A percentile compares a stretch with the other conserved stretches of the same genome.
Conservation (phyloP, 2,113 vertebrate genomes). For the Heterochromis multidens region DNA sequence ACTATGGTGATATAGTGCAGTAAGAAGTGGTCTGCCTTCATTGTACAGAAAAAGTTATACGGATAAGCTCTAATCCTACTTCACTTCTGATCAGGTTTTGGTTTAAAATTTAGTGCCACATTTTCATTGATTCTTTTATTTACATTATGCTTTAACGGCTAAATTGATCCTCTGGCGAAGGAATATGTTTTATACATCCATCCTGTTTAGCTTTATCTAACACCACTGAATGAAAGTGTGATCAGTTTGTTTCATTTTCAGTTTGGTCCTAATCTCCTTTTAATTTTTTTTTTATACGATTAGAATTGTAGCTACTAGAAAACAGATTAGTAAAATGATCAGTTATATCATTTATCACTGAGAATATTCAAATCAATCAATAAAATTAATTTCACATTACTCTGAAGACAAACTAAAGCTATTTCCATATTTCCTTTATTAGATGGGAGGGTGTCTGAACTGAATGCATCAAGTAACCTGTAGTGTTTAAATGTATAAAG, state of each 20-base stretch:
- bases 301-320: not conserved
- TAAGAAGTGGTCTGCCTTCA: not conserved
- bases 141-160: not conserved
- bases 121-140: not conserved
- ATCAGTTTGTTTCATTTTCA: not conserved
- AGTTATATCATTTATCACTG: not conserved
- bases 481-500: not conserved
- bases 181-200: not conserved
- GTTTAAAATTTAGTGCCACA: not conserved
- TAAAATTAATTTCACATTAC: too few species aligned
- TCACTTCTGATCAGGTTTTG: not conserved
- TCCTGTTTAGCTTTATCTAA: not conserved
- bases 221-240: not conserved
- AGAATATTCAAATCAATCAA: not conserved
- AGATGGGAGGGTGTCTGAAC: not conserved
- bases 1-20: not conserved
- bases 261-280: rapidly evolving
- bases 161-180: not conserved
- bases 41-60: not conserved
- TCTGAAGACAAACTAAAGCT: not conserved
- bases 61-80: not conserved
- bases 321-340: not conserved
- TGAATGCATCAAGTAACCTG: not conserved
- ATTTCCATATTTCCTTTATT: not conserved
- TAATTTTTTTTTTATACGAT: not conserved